Evolutionary conservation across 92 coral and sea anemone genomes (phyloP).

Genomic region (Metridium senile): DNA sequence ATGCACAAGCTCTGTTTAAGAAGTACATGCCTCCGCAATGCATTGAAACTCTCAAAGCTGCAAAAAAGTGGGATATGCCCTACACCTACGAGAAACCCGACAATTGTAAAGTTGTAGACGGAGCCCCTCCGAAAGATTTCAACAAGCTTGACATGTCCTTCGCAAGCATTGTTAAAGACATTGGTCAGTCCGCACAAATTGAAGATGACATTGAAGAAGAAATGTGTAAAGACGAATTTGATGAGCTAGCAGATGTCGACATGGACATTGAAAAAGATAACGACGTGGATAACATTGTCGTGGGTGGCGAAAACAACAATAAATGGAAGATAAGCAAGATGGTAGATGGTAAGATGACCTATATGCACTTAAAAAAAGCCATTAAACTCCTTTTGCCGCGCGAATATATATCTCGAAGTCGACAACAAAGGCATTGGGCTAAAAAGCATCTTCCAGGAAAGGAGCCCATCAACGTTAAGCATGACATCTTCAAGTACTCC

Average conservation of each 20-base stretch:
- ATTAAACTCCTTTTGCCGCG: no score
- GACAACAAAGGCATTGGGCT: constrained; percentile 60
- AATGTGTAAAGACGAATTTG: not conserved
- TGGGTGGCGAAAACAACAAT: not conserved
- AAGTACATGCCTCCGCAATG: constrained; percentile 46
- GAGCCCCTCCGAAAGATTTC: constrained; percentile 26
- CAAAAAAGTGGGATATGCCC: constrained; percentile 36
- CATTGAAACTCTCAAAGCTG: constrained; percentile 25
- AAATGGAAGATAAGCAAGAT: no score
- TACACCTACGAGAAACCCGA: constrained; percentile 33
- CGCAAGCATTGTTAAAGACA: not conserved
- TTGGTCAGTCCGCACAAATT: not conserved
- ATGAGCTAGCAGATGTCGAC: not conserved
- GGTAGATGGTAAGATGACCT: no score
- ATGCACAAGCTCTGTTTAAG: constrained; percentile 52
- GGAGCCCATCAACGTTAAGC: constrained; percentile 53
- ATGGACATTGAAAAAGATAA: not conserved
- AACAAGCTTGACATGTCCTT: constrained; percentile 7
- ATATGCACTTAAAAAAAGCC: no score
- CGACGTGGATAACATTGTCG: not conserved
- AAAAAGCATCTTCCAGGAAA: constrained; percentile 58
- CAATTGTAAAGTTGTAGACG: constrained; percentile 29
- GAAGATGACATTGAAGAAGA: constrained; percentile 3
- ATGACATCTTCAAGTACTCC: constrained; percentile 47
- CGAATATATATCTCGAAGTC: no score